Percentiles rank a stretch among this genome's conserved stretches.
Conservation (phyloP, 2,797 vertebrate genomes). For the Smutsia temminckii region DNA sequence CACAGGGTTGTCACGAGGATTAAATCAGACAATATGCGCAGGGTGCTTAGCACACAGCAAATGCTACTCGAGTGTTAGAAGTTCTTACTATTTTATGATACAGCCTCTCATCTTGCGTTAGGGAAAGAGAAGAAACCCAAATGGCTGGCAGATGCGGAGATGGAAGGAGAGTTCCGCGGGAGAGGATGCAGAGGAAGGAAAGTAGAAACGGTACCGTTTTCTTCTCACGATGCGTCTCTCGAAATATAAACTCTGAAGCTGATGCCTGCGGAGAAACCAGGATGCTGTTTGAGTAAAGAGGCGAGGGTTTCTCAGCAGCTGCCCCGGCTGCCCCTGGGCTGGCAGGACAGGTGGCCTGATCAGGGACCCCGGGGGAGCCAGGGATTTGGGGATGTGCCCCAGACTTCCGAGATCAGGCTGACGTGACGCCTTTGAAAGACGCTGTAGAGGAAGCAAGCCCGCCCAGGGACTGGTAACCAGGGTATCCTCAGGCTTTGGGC, state of each 20-base stretch:
- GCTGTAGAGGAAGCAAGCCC: neutral
- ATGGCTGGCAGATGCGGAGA: neutral
- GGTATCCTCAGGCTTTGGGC: neutral
- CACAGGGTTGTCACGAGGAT: neutral
- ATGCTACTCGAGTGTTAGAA: neutral
- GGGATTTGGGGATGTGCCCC: conserved; percentile 70
- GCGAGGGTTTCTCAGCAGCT: conserved; percentile 64
- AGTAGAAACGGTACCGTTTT: neutral
- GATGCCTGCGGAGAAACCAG: conserved; percentile 49
- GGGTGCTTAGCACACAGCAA: neutral
- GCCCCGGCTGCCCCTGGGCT: neutral
- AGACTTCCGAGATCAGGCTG: conserved; percentile 70
- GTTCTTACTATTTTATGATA: neutral
- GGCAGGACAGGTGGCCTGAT: conserved; percentile 57
- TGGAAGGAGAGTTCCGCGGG: neutral
- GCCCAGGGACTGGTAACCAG: neutral
- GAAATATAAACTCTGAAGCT: conserved; percentile 30
- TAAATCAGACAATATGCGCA: neutral
- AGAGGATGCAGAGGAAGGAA: neutral
- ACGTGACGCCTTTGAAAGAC: conserved; percentile 49
- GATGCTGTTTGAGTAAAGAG: conserved; percentile 59
- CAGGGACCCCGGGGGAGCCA: conserved; percentile 10
- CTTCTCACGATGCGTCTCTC: neutral
- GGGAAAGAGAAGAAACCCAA: neutral
- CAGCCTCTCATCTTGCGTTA: neutral